phyloP scores from a whole-genome alignment of 2,888 invertebrate genomes.

The Drosophila affinis region DNA sequence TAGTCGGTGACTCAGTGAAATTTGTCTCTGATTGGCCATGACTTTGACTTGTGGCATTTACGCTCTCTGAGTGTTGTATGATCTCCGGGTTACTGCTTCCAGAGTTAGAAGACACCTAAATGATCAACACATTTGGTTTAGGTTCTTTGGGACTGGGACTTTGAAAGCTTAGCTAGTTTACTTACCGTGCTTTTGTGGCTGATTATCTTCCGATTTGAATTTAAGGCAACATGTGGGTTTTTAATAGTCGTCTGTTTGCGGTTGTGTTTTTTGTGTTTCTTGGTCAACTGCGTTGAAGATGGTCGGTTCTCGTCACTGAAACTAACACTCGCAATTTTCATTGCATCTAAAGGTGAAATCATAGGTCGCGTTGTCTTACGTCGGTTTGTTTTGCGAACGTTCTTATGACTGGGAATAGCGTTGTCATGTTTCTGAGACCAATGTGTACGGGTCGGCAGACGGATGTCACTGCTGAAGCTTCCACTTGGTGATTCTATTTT shows the following conservation, averaged over 20 bases:
- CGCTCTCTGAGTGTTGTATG: constrained; percentile 23
- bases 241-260: constrained; percentile 9
- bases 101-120: neutral
- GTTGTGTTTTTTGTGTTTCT: constrained; percentile 1
- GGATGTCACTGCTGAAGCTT: neutral
- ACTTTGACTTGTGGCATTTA: constrained; percentile 14
- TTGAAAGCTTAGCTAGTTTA: constrained; percentile 1
- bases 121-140: constrained; percentile 1
- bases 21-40: constrained; percentile 3
- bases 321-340: constrained; percentile 1
- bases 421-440: too few species aligned
- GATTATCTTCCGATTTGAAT: constrained; percentile 16
- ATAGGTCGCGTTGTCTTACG: constrained; percentile 14
- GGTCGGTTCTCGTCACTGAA: constrained; percentile 1
- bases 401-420: neutral
- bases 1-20: neutral
- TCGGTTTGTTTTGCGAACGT: constrained; percentile 1
- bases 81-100: neutral
- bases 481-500: constrained; percentile 1
- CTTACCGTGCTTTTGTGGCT: constrained; percentile 16
- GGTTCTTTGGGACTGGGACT: constrained; percentile 5
- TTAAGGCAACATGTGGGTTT: constrained; percentile 6
- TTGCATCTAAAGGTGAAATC: neutral
- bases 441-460: neutral
- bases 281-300: too few species aligned